phyloP scores from a whole-genome alignment of 2,888 invertebrate genomes.

The Euplagia quadripunctaria region DNA sequence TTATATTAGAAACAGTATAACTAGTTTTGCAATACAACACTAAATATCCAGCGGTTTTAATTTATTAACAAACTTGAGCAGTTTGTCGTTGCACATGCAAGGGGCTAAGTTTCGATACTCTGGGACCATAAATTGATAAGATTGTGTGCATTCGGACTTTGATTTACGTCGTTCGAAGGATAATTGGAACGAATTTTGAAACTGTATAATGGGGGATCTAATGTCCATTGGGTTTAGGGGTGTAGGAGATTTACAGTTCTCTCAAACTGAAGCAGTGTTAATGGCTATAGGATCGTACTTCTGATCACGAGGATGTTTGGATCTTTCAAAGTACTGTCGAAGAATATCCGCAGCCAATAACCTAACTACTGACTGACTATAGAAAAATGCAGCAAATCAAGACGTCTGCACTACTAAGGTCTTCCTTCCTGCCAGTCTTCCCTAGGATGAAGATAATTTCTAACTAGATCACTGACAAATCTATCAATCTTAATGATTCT shows the following conservation, averaged over 20 bases:
- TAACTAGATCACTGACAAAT: too few relatives aligned
- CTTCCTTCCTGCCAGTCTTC: too few relatives aligned
- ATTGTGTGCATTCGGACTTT: slow-evolving; percentile 59
- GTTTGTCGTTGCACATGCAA: slow-evolving; percentile 72
- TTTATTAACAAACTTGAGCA: slow-evolving; percentile 81
- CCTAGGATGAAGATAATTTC: too few relatives aligned
- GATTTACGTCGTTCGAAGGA: slow-evolving; percentile 61
- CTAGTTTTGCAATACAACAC: slow-evolving; percentile 53
- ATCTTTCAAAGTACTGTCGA: background rate
- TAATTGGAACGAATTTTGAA: slow-evolving; percentile 57
- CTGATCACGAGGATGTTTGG: background rate
- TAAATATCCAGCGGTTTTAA: slow-evolving; percentile 77
- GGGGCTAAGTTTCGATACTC: slow-evolving; percentile 78
- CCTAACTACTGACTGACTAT: background rate
- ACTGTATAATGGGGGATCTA: slow-evolving; percentile 27
- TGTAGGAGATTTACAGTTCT: background rate
- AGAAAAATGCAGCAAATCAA: background rate
- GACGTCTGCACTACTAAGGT: too few relatives aligned
- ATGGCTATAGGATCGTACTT: background rate
- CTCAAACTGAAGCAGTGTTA: background rate
- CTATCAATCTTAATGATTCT: too few relatives aligned
- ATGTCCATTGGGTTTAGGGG: slow-evolving; percentile 10
- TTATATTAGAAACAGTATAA: slow-evolving; percentile 36
- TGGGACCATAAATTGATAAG: slow-evolving; percentile 84
- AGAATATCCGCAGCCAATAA: background rate